Conservation (phyloP, 2,797 vertebrate genomes). For the Selene dorsalis region DNA sequence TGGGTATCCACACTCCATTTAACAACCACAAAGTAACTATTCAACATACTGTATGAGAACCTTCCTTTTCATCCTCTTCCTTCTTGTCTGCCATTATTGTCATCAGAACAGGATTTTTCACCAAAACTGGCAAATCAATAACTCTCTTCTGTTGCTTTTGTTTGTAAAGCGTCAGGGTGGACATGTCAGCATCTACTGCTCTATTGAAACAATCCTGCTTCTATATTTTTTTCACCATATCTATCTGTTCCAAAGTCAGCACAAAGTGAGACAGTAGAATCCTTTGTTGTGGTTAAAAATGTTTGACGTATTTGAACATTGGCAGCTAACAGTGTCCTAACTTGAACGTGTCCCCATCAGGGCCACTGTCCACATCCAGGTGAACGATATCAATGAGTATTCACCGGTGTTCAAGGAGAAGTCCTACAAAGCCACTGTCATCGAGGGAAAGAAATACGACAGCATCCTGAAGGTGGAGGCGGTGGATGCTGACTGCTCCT, state of each 20-base stretch:
- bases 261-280: not conserved
- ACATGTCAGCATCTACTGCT: too few relatives aligned
- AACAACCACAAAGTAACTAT: too few relatives aligned
- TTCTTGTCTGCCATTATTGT: not conserved
- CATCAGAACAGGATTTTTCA: too few relatives aligned
- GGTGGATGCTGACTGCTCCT: constrained; percentile 96
- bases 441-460: constrained; percentile 91
- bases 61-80: not conserved
- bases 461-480: constrained; percentile 94
- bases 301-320: not conserved
- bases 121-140: too few relatives aligned
- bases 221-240: not conserved
- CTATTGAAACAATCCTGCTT: not conserved
- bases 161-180: too few relatives aligned
- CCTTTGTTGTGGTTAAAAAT: not conserved
- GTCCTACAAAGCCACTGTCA: constrained; percentile 93
- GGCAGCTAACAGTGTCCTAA: not conserved
- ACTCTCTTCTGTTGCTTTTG: too few relatives aligned
- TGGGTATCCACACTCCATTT: too few relatives aligned
- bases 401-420: constrained; percentile 97
- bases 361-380: constrained; percentile 97
- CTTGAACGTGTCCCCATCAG: constrained; percentile 75
- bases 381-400: constrained; percentile 97
- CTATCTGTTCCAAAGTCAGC: not conserved
- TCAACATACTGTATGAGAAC: not conserved